phyloP scores from a whole-genome alignment of 2,888 invertebrate genomes.

The Bimastos eiseni region DNA sequence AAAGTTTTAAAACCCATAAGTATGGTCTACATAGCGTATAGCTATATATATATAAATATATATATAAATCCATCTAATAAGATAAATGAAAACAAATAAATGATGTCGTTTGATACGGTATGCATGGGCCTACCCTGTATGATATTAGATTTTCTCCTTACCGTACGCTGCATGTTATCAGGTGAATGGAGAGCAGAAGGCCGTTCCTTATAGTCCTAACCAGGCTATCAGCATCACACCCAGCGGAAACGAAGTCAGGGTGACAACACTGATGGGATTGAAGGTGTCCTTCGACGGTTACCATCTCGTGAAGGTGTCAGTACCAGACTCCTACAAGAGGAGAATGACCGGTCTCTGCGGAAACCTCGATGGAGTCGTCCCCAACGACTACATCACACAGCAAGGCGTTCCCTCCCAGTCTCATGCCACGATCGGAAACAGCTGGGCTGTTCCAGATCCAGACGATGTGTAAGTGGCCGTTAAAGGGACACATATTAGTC shows the following conservation, averaged over 20 bases:
- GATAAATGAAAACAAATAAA: too few species aligned
- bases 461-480: background rate
- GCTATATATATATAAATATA: too few species aligned
- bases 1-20: too few species aligned
- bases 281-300: background rate
- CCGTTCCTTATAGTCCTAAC: background rate
- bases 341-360: background rate
- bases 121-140: too few species aligned
- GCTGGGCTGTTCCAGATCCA: constrained; percentile 17
- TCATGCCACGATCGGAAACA: constrained; percentile 19
- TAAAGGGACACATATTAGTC: too few species aligned
- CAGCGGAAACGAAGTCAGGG: background rate
- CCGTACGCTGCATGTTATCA: background rate
- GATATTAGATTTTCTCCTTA: too few species aligned
- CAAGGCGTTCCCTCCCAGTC: background rate
- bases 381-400: background rate
- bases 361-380: background rate
- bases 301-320: background rate
- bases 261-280: background rate
- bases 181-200: constrained; percentile 18
- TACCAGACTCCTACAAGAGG: background rate
- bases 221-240: background rate
- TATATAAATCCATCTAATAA: too few species aligned
- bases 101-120: too few species aligned
- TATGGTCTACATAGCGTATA: too few species aligned